Evolutionary conservation across 35 echinoderm and acorn worm genomes (phyloP).

Genomic region (Patiria miniata): DNA sequence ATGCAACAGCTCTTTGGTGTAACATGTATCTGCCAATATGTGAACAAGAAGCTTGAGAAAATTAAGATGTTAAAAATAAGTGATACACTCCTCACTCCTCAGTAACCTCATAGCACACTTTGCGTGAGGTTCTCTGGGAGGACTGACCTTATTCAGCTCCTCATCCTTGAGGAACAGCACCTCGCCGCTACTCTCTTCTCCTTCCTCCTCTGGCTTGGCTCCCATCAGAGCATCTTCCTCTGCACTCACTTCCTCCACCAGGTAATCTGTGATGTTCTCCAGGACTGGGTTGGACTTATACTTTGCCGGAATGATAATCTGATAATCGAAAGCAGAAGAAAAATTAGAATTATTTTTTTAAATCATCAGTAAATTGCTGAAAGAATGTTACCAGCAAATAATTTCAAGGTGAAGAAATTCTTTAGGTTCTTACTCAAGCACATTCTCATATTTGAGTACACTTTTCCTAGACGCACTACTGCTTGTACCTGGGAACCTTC

Average conservation of each 20-base stretch:
- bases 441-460: no score
- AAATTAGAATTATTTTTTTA: not conserved
- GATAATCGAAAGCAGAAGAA: not conserved
- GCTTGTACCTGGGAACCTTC: no score
- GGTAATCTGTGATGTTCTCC: conserved; percentile 98
- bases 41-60: no score
- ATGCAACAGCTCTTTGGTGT: no score
- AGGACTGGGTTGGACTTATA: conserved; percentile 75
- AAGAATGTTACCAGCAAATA: not conserved
- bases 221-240: conserved; percentile 92
- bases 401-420: not conserved
- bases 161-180: conserved; percentile 82
- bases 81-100: no score
- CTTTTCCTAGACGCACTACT: no score
- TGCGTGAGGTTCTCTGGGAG: no score
- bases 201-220: conserved; percentile 62
- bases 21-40: no score
- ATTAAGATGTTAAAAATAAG: no score
- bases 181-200: conserved; percentile 66
- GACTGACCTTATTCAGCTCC: conserved; percentile 64
- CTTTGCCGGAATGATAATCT: conserved; percentile 47
- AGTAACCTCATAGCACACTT: no score
- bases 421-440: not conserved
- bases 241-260: conserved; percentile 95
- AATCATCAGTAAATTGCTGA: not conserved